phyloP scores from a whole-genome alignment of 2,113 vertebrate species.

The Megatriorchis doriae region DNA sequence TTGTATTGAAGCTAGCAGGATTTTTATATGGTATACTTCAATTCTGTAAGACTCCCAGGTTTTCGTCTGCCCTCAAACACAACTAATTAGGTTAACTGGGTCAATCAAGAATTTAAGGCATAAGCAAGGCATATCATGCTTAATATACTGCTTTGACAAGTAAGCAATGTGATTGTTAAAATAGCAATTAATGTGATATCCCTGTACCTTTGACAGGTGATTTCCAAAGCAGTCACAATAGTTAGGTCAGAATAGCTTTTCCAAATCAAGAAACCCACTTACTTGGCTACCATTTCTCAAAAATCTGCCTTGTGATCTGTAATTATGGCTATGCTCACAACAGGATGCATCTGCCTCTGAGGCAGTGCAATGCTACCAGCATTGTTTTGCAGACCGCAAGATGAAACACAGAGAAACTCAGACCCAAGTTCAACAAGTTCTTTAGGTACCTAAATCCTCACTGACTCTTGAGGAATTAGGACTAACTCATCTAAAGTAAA shows the following conservation, averaged over 20 bases:
- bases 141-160: neutral
- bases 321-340: neutral
- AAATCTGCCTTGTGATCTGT: neutral
- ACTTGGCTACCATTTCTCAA: neutral
- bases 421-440: neutral
- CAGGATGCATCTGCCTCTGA: accelerated
- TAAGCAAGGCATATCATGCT: neutral
- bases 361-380: neutral
- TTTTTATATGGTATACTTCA: neutral
- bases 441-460: neutral
- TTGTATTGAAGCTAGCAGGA: neutral
- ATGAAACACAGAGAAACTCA: neutral
- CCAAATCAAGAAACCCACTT: neutral
- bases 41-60: neutral
- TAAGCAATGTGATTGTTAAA: neutral
- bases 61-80: neutral
- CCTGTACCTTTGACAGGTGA: neutral
- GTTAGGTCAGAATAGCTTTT: neutral
- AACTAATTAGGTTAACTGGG: neutral
- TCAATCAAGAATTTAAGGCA: neutral
- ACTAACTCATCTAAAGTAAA: neutral
- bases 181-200: neutral
- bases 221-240: neutral
- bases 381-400: neutral
- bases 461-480: neutral